Evolutionary conservation across 2,113 vertebrate species (phyloP).

Genomic region (Panthera tigris): DNA sequence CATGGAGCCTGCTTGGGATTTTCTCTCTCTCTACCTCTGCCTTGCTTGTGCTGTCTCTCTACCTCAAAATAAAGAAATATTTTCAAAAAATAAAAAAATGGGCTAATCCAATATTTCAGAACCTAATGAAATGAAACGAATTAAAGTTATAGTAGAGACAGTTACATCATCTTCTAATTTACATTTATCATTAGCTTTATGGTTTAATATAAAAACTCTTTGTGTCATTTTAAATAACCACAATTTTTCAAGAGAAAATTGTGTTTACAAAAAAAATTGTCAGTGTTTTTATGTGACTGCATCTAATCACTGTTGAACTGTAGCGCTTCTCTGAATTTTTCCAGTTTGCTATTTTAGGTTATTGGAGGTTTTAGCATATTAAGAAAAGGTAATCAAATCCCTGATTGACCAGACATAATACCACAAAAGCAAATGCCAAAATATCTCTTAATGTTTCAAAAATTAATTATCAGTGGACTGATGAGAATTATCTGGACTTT

Average conservation of each 20-base stretch:
- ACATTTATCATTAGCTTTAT: neutral
- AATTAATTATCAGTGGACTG: neutral
- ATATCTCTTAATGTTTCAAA: neutral
- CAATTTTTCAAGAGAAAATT: neutral
- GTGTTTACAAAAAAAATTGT: neutral
- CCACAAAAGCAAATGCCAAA: neutral
- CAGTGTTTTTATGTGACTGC: neutral
- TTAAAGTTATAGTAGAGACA: neutral
- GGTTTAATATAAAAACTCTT: neutral
- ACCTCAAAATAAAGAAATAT: too few species aligned
- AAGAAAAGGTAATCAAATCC: neutral
- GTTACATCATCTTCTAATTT: neutral
- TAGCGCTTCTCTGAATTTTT: neutral
- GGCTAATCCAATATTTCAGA: neutral
- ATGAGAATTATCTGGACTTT: conserved; percentile 22
- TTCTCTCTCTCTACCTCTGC: too few species aligned
- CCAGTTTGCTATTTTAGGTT: neutral
- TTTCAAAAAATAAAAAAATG: neutral
- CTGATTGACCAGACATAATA: neutral
- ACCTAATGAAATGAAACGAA: neutral
- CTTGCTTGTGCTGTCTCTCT: too few species aligned
- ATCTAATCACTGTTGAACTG: neutral
- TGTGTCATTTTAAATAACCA: neutral
- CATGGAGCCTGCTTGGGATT: too few species aligned
- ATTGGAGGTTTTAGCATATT: neutral